Evolutionary conservation across 2,113 vertebrate species (phyloP), one percentile per base, ranked within the genome.

Genomic region (Sebastes fasciatus): DNA sequence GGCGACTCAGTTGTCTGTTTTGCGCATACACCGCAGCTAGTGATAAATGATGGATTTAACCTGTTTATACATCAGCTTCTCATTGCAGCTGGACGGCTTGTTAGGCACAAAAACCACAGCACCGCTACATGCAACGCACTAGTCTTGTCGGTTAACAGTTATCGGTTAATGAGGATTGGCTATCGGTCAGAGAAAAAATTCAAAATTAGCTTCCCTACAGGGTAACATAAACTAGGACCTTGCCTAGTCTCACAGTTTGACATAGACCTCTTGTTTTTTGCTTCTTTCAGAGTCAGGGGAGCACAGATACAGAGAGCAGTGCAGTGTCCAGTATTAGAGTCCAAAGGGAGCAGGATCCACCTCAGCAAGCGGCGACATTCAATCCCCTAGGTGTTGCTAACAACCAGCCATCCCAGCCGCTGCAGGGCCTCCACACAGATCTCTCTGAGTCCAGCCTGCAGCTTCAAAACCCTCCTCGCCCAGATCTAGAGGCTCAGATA

Each of bases 291-390:
- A 93, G 88, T 77, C 91, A 91, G 61, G 73, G 14, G 3, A 96
- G 93, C 81, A 93, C 94, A 11, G 96, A 95, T 34, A 93, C 94
- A 9, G 95, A 94, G 40, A 91, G 90, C 91, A 95, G 93, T 64
- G 19, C 70, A 10, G 67, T 82, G 0, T 95, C 92, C 72, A 92
- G 92, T 40, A 17, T 77, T 8, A 40, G 55, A 34, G 52, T 14
- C 51, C 43, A 5, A 0, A 51, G 19, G 5, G 43, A 40, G 16
- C 23, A 16, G 26, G 58, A 71, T 48, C 64, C 45, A 1, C 52
- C 58, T 42, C 71, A 55, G n/a, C 54, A 19, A 5, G 57, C 8
- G 0, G 78, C 67, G 3, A 74, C 64, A 0, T 82, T 92, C 65
- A 17, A 75, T 13, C 51, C 91, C 0, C 46, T 40, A 4, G 51